Conservation (phyloP, 1,140 invertebrate genomes). For the Lasioglossum albipes region DNA sequence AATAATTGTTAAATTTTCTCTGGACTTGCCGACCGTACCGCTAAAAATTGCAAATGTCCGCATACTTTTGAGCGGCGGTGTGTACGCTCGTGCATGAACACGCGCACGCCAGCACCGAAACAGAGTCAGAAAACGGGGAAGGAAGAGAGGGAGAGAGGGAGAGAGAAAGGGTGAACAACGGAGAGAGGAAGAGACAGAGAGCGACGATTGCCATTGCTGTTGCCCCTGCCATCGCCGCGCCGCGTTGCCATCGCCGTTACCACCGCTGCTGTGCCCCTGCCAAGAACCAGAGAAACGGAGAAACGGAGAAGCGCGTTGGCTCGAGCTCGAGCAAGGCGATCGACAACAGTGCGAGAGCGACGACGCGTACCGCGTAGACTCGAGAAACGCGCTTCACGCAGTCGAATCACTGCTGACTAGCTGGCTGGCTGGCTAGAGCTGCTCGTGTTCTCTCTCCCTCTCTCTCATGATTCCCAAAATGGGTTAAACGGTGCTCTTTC, state of each 20-base stretch:
- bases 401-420: not conserved
- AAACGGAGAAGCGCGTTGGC: slow-evolving; percentile 46
- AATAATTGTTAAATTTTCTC: too few relatives aligned
- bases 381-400: too few relatives aligned
- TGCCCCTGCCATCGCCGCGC: not conserved
- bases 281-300: not conserved
- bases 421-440: not conserved
- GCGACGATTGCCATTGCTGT: not conserved
- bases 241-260: not conserved
- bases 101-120: slow-evolving; percentile 6
- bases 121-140: not conserved
- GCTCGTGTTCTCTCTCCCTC: too few relatives aligned
- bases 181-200: not conserved
- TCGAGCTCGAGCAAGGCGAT: slow-evolving; percentile 45
- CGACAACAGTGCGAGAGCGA: slow-evolving; percentile 42
- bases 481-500: slow-evolving; percentile 39
- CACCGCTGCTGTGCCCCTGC: too few relatives aligned
- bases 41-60: not conserved
- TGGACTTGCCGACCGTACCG: not conserved
- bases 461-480: slow-evolving; percentile 15
- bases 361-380: slow-evolving; percentile 19
- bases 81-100: slow-evolving; percentile 2
- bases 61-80: slow-evolving; percentile 4
- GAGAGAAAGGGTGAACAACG: slow-evolving; percentile 13
- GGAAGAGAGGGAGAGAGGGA: slow-evolving; percentile 29